Percentiles rank a stretch among this genome's conserved stretches.
phyloP scores from a whole-genome alignment of 2,888 invertebrate genomes.

The Scaptomyza parva region DNA sequence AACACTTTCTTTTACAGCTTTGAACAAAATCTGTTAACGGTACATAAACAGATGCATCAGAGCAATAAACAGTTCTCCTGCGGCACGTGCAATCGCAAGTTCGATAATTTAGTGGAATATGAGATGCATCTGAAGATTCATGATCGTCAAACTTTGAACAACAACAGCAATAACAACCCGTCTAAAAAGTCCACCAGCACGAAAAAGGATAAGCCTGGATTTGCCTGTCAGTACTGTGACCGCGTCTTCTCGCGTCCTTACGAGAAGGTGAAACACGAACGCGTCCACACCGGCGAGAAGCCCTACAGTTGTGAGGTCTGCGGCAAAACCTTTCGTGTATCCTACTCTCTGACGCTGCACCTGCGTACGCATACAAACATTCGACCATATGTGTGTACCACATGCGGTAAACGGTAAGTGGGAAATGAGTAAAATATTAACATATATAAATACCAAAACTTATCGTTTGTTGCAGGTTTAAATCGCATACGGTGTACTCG shows the following conservation, averaged over 20 bases:
- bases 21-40: constrained; percentile 76
- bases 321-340: constrained; percentile 92
- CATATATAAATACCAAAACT: no score
- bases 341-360: constrained; percentile 92
- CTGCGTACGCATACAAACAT: constrained; percentile 92
- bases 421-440: not conserved
- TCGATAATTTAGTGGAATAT: constrained; percentile 88
- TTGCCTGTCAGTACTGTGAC: constrained; percentile 90
- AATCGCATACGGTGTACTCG: constrained; percentile 92
- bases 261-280: constrained; percentile 93
- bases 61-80: constrained; percentile 87
- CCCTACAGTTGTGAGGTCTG: constrained; percentile 92
- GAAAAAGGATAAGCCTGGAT: constrained; percentile 78
- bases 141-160: constrained; percentile 47
- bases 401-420: constrained; percentile 87
- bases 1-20: constrained; percentile 61
- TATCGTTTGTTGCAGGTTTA: constrained; percentile 86
- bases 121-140: constrained; percentile 92
- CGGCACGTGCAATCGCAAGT: constrained; percentile 90
- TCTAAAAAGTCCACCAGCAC: constrained; percentile 16
- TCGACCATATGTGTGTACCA: constrained; percentile 90
- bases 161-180: constrained; percentile 7
- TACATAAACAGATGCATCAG: constrained; percentile 89
- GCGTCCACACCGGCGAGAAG: constrained; percentile 93
- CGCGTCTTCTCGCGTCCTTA: constrained; percentile 90